A percentile compares a stretch with the other conserved stretches of the same genome.
These are phyloP conservation scores for Trichoplusia ni DNA, from an alignment of 1,140 invertebrate genomes.

Conservation along the genomic window DNA sequence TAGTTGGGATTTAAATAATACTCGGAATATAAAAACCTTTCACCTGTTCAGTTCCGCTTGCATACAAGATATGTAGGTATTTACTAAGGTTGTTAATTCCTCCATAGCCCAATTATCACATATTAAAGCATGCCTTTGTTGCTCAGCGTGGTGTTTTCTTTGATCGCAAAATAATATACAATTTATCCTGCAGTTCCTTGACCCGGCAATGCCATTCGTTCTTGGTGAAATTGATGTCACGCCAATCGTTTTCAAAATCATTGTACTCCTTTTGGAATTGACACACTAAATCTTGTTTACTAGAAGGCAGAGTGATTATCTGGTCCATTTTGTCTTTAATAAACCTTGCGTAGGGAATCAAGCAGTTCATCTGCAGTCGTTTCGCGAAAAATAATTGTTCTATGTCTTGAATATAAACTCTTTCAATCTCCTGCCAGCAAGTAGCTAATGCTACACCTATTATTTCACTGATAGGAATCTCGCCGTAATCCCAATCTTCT, in stretches of 20 bases:
- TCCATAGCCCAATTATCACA: slow-evolving; percentile 79
- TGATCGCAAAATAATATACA: slow-evolving; percentile 81
- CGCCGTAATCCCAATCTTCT: slow-evolving; percentile 79
- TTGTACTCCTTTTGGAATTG: slow-evolving; percentile 83
- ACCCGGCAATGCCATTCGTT: slow-evolving; percentile 77
- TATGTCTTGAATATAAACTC: slow-evolving; percentile 79
- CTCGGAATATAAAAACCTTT: not conserved
- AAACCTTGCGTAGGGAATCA: slow-evolving; percentile 80
- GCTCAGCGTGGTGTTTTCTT: slow-evolving; percentile 78
- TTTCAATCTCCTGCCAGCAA: slow-evolving; percentile 82
- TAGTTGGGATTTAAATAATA: not conserved
- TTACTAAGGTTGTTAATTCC: slow-evolving; percentile 78
- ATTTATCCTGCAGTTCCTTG: slow-evolving; percentile 62
- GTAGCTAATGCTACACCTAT: slow-evolving; percentile 73
- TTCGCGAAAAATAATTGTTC: slow-evolving; percentile 81
- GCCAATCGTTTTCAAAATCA: slow-evolving; percentile 80
- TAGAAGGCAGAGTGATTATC: slow-evolving; percentile 80
- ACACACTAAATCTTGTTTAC: slow-evolving; percentile 80
- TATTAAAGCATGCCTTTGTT: slow-evolving; percentile 76
- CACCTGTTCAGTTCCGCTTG: slow-evolving; percentile 83
- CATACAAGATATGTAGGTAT: slow-evolving; percentile 80
- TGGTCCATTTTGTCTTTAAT: slow-evolving; percentile 79
- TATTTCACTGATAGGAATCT: slow-evolving; percentile 65
- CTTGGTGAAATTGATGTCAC: slow-evolving; percentile 75
- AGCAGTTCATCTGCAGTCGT: slow-evolving; percentile 74